A percentile compares a stretch with the other conserved stretches of the same genome.
Conservation (phyloP, 1,140 invertebrate genomes). For the Drosophila sulfurigaster region DNA sequence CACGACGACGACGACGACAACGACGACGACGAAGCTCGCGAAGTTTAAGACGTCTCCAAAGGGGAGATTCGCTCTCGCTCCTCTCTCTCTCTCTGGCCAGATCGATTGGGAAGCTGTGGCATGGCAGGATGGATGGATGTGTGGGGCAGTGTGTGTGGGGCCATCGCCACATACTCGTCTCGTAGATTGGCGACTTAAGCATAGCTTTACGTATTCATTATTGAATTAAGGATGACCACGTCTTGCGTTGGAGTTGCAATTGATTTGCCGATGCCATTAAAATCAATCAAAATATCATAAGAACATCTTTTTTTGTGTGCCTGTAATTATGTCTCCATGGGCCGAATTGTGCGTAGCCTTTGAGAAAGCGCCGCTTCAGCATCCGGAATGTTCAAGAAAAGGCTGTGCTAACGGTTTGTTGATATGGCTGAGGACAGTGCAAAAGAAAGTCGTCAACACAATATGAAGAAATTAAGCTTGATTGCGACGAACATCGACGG, state of each 20-base stretch:
- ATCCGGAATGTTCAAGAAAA: constrained; percentile 48
- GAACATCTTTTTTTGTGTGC: neutral
- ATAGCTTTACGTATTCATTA: constrained; percentile 73
- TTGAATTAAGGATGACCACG: constrained; percentile 83
- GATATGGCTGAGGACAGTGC: constrained; percentile 42
- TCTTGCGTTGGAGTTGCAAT: constrained; percentile 71
- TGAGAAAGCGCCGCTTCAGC: constrained; percentile 34
- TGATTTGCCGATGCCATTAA: constrained; percentile 76
- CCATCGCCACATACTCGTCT: constrained; percentile 8
- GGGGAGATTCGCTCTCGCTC: too few relatives aligned
- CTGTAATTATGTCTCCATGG: constrained; percentile 33
- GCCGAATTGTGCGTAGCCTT: neutral
- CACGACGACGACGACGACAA: constrained; percentile 22
- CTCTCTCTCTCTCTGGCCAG: neutral
- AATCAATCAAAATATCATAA: constrained; percentile 75
- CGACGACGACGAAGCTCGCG: constrained; percentile 18
- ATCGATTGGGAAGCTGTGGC: constrained; percentile 6
- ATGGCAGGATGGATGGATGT: constrained; percentile 6
- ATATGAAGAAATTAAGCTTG: constrained; percentile 73
- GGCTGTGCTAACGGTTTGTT: constrained; percentile 74
- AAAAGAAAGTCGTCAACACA: constrained; percentile 66
- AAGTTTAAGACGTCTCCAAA: constrained; percentile 12
- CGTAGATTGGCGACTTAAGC: constrained; percentile 18
- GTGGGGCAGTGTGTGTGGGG: constrained; percentile 49
- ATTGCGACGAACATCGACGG: constrained; percentile 23